Base-by-base conservation (phyloP, 2,113 vertebrate genomes). In the Ceyx melanurus region DNA sequence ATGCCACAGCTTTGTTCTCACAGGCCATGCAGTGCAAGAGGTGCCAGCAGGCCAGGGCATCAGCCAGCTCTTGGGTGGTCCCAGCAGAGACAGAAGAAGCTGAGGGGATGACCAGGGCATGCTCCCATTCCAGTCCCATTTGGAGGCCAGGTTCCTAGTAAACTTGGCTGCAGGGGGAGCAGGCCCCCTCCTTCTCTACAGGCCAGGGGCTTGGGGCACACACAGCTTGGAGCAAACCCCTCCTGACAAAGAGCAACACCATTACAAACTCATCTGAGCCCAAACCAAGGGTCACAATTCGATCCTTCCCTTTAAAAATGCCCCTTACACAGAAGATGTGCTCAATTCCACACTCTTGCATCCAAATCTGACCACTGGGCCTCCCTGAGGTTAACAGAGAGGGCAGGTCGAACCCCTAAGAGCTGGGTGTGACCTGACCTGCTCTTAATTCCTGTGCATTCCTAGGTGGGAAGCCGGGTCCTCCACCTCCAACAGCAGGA, bases 1-100 rank as follows among this genome's bases (percentile, higher is more conserved):
- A 29, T 5, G 7, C 46, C 48, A 7, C 11, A 26, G 70, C 2
- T 22, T 17, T 19, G 66, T 0, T 58, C 33, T 3, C 23, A 3
- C 7, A 7, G 71, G 45, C 29, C 53, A 15, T 54, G 84, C 48
- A 40, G 35, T 2, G n/a, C 0, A 20, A 35, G 61, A 3, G 9
- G 22, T 12, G 53, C 53, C 0, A 0, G 46, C 40, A 31, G 0
- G 1, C 15, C 51, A 14, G 19, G 0, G 60, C 53, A 11, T 6
- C 31, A 11, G 45, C 19, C 48, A 6, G 33, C 5, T 31, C 74
- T n/a, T 10, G 0, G 7, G 19, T 5, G 37, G 65, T 0, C n/a
- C 51, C 66, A 26, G 48, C 20, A 48, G 28, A 60, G 13, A 22
- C 35, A 9, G 7, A 16, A 2, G 4, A 7, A 48, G 53, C 20